A percentile compares a stretch with the other conserved stretches of the same genome.
Conservation (phyloP, 2,113 vertebrate species). For the Phalacrocorax pelagicus region DNA sequence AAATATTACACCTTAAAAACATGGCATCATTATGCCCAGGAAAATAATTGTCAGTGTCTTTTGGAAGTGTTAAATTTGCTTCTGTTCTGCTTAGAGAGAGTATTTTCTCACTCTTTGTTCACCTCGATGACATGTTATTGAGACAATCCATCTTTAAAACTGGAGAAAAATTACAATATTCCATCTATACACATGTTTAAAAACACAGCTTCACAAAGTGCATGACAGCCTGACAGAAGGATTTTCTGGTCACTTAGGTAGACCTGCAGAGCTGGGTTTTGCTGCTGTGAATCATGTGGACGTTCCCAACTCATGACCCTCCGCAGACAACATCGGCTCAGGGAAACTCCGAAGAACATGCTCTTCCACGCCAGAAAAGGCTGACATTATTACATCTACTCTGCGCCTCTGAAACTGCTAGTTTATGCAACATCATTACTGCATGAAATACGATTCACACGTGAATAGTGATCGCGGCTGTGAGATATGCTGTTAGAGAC, state of each 20-base stretch:
- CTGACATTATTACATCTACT: not conserved
- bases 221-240: not conserved
- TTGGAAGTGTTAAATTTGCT: not conserved
- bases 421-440: not conserved
- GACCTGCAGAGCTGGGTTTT: not conserved
- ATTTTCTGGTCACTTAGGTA: not conserved
- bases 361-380: not conserved
- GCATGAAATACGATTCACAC: not conserved
- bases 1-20: not conserved
- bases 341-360: not conserved
- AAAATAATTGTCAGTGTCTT: not conserved
- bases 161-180: not conserved
- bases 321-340: not conserved
- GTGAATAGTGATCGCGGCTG: rapidly evolving
- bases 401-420: not conserved
- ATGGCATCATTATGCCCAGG: rapidly evolving
- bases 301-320: not conserved
- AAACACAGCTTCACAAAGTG: not conserved
- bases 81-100: not conserved
- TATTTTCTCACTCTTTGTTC: not conserved
- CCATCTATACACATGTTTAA: not conserved
- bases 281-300: not conserved
- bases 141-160: not conserved
- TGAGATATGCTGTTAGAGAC: not conserved
- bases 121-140: not conserved